A percentile compares a stretch with the other conserved stretches of the same genome.
phyloP scores from a whole-genome alignment of 1,140 invertebrate genomes.

The Cotesia glomerata region DNA sequence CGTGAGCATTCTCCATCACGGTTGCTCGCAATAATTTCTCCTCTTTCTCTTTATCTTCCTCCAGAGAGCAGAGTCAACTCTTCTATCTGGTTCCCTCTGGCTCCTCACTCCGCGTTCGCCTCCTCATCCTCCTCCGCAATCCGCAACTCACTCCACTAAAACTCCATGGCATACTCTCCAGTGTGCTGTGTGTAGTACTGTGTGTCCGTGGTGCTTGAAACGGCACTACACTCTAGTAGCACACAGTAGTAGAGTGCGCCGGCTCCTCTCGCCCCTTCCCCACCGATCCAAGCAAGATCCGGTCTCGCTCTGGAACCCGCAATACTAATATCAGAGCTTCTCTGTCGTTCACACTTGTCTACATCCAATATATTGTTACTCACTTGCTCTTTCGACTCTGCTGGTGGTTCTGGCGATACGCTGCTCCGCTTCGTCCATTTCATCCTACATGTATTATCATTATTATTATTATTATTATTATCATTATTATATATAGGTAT shows the following conservation, averaged over 20 bases:
- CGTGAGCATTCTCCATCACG: slow-evolving; percentile 39
- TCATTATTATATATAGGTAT: too few relatives aligned
- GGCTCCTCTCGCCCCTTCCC: not conserved
- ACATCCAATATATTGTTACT: not conserved
- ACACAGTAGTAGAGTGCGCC: slow-evolving; percentile 3
- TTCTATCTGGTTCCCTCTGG: not conserved
- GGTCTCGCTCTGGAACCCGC: not conserved
- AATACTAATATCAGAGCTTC: not conserved
- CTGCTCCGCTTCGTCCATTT: not conserved
- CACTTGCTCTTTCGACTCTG: not conserved
- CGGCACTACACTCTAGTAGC: too few relatives aligned
- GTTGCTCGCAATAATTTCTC: slow-evolving; percentile 18
- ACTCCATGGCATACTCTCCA: too few relatives aligned
- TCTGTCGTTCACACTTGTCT: not conserved
- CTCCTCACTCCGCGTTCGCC: not conserved
- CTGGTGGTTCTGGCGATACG: not conserved
- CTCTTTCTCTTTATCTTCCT: not conserved
- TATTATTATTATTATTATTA: too few relatives aligned
- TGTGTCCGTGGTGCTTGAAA: not conserved
- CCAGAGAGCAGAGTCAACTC: slow-evolving; percentile 17
- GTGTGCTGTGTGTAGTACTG: too few relatives aligned
- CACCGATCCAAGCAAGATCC: not conserved
- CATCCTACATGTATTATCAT: not conserved
- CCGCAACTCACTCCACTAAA: not conserved
- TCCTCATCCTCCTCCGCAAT: not conserved